phyloP scores from a whole-genome alignment of 1,140 invertebrate genomes.

The Orchestia grillus region DNA sequence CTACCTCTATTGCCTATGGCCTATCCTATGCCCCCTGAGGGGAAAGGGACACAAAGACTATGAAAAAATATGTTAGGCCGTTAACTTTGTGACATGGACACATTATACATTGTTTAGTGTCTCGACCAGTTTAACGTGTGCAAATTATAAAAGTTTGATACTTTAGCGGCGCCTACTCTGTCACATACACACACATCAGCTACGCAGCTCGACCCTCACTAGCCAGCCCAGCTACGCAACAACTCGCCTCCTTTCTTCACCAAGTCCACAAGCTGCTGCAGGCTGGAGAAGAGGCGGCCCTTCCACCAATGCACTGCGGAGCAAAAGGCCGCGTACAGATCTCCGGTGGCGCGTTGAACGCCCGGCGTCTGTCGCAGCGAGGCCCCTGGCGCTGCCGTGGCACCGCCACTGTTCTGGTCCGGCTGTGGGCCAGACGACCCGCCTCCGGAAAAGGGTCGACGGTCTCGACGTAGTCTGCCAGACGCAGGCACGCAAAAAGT shows the following conservation, averaged over 20 bases:
- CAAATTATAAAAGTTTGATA: no score
- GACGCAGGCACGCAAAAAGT: neutral
- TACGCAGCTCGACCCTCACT: neutral
- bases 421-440: no score
- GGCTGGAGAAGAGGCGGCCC: neutral
- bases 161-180: no score
- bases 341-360: neutral
- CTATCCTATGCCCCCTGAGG: no score
- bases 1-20: no score
- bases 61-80: no score
- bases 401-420: neutral
- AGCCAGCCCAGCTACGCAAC: neutral
- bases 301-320: neutral
- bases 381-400: no score
- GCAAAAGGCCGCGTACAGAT: neutral
- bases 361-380: neutral
- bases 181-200: no score
- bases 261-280: neutral
- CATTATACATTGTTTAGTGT: no score
- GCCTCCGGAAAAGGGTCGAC: neutral
- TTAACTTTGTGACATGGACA: no score
- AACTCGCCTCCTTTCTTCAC: neutral
- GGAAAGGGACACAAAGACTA: no score
- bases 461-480: neutral
- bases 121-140: no score